A percentile compares a stretch with the other conserved stretches of the same genome.
Evolutionary conservation across 2,113 vertebrate species (phyloP).

Genomic region (Myiagra hebetior): DNA sequence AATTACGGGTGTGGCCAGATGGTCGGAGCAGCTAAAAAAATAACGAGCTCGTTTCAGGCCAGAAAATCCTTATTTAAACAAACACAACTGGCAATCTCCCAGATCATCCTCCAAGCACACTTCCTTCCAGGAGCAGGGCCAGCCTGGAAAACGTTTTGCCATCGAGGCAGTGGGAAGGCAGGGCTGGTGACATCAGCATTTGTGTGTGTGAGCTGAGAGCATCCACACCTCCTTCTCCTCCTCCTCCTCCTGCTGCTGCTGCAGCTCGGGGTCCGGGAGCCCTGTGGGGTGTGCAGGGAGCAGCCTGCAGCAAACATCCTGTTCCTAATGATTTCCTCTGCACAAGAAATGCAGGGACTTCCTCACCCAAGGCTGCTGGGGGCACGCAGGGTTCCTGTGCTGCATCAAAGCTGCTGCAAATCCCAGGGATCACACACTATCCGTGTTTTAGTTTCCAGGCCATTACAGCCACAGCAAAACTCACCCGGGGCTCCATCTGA

Average conservation of each 20-base stretch:
- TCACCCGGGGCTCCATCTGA: fast-evolving
- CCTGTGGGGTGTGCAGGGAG: not conserved
- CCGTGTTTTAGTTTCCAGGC: fast-evolving
- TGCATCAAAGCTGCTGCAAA: not conserved
- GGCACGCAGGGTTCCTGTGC: not conserved
- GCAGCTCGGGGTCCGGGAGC: fast-evolving
- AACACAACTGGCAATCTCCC: not conserved
- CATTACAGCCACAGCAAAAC: fast-evolving
- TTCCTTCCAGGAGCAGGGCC: not conserved
- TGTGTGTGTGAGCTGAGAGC: not conserved
- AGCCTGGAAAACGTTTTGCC: not conserved
- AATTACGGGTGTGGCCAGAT: not conserved
- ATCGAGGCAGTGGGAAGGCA: not conserved
- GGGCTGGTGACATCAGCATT: not conserved
- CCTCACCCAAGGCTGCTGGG: not conserved
- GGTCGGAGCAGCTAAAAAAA: not conserved
- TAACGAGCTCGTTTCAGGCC: not conserved
- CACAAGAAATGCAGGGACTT: not conserved
- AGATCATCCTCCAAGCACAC: not conserved
- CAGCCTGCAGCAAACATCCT: slow-evolving; percentile 24
- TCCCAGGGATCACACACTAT: fast-evolving
- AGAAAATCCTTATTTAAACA: not conserved
- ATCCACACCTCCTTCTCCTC: not conserved
- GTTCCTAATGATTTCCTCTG: not conserved
- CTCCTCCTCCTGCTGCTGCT: not conserved